Base-by-base conservation (phyloP, 2,888 invertebrate species). In the Galerucella calmariensis region DNA sequence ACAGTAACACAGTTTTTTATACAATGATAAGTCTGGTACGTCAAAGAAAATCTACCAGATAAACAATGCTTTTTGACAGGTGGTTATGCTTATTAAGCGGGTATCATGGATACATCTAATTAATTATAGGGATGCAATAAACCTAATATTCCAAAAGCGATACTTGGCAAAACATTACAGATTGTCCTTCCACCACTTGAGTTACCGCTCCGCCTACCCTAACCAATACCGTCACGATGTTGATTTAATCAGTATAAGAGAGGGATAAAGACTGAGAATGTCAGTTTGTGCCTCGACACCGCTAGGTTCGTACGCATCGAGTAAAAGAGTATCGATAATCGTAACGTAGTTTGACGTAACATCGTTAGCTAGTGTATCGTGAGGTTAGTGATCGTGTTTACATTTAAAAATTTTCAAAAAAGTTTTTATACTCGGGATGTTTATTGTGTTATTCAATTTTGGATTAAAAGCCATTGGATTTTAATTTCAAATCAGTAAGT, bases 241-340 rank as follows among this genome's bases (percentile, higher is more conserved):
- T 56, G 56, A 56, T 56, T 56, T 56, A 56, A 56, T 56, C 56
- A 20, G 56, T 56, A 56, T 56, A 56, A 56, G 56, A 56, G 56
- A 56, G 56, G 56, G 56, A 56, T 56, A 56, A 56, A 11, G 56
- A 56, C 53, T n/a, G 16, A 16, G 20, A 20, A 56, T 20, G 56
- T n/a, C 56, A 56, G 56, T 56, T 56, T 9, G 56, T 56, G 20
- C 16, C 56, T 56, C n/a, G 56, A 20, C 16, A 2, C 16, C 20
- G 56, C 0, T 16, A 20, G 16, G 56, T 2, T 20, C 3, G 20
- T 20, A 56, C 56, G 56, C 20, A 20, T 56, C 16, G 56, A 20
- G 16, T 48, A 14, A n/a, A 51, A 51, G 6, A 51, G 6, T 56
- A 10, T 56, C 56, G 16, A 11, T 20, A 56, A 8, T 20, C 56